Evolutionary conservation across 2,888 invertebrate species (phyloP), one percentile per base, ranked within the genome.

Genomic region (Boloria euphrosyne): DNA sequence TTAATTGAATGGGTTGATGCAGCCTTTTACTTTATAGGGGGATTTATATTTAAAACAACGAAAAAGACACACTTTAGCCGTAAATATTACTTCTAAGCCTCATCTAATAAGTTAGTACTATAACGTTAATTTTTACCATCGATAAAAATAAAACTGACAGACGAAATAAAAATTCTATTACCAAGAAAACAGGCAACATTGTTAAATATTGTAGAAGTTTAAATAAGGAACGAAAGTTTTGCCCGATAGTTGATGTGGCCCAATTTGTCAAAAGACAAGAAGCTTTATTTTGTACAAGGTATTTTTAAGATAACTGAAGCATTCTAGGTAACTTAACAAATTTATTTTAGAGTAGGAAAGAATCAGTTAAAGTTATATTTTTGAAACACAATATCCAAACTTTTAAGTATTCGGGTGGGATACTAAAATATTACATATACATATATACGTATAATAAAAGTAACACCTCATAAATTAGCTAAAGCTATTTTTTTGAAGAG

Each of bases 151-250:
- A 63, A 49, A 46, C 59, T 53, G 78, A 64, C 68, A 71, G 75
- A 58, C 72, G 75, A 78, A 82, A 80, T 78, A 78, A 80, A 81
- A 78, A 78, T 76, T 66, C 74, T 76, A 77, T 78, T 78, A 76
- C 75, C 69, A 75, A 75, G 76, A 77, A 77, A 80, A 79, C 78
- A 76, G 76, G 78, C 78, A 77, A 77, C 74, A 78, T 77, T 79
- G 80, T 85, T 84, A 82, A 84, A 84, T 85, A 85, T 83, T 81
- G 79, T 81, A 76, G 76, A 83, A 85, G 80, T 85, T 84, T 79
- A 77, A 78, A 80, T 76, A 77, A 77, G 75, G 74, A 73, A 76
- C 74, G 73, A 75, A 78, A 70, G 57, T 70, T n/a, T 73, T 68
- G 60, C 57, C 71, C 74, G 70, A 80, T 80, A 75, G 77, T 70